phyloP scores from a whole-genome alignment of 2,797 vertebrate species.

The Pseudomugil tenellus region DNA sequence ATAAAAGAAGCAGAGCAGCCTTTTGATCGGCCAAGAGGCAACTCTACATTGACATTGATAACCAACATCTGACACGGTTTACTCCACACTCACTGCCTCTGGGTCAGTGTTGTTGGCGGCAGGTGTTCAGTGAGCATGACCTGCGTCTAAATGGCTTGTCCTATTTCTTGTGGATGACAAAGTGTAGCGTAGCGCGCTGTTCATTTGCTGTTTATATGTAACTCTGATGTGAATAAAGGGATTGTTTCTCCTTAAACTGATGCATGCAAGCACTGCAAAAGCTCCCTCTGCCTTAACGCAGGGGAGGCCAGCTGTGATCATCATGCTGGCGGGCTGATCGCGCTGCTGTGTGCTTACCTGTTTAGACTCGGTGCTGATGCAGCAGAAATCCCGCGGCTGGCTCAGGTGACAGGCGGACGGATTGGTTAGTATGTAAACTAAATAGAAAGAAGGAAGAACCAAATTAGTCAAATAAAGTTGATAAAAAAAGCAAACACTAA shows the following conservation, averaged over 20 bases:
- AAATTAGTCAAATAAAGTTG: neutral
- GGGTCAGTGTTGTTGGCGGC: slow-evolving; percentile 29
- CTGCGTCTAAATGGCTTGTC: slow-evolving; percentile 18
- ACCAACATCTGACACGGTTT: slow-evolving; percentile 28
- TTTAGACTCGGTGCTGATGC: slow-evolving; percentile 91
- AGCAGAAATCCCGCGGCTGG: slow-evolving; percentile 97
- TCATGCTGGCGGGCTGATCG: slow-evolving; percentile 4
- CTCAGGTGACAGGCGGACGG: slow-evolving; percentile 88
- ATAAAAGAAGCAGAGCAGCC: slow-evolving; percentile 40
- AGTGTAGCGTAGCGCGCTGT: neutral
- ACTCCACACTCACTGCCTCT: slow-evolving; percentile 35
- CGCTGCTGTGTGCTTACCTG: slow-evolving; percentile 84
- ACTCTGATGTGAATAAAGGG: slow-evolving; percentile 7
- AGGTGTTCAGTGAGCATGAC: slow-evolving; percentile 11
- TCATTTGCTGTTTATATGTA: slow-evolving; percentile 7
- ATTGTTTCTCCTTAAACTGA: slow-evolving; percentile 17
- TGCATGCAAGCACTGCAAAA: slow-evolving; percentile 1
- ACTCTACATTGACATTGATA: slow-evolving; percentile 30
- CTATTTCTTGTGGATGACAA: slow-evolving; percentile 21
- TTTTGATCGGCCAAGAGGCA: slow-evolving; percentile 50
- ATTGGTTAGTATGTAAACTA: slow-evolving; percentile 92
- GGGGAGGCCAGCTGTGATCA: slow-evolving; percentile 24
- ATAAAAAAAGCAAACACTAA: neutral
- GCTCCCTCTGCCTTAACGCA: slow-evolving; percentile 12
- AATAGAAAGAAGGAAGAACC: slow-evolving; percentile 35